Base-by-base conservation (phyloP, 1,140 invertebrate species). In the Aradophagus sp. region DNA sequence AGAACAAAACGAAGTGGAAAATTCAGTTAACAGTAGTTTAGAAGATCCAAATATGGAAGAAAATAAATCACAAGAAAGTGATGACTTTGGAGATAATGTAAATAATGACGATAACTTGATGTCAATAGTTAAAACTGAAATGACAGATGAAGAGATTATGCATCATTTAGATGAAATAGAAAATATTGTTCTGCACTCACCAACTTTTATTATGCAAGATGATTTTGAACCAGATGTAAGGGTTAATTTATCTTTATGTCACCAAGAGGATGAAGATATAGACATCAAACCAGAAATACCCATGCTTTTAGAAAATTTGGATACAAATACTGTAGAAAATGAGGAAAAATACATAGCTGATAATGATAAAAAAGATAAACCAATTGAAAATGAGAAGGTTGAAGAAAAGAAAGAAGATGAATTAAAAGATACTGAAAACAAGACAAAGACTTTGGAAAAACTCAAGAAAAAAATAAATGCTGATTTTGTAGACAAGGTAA, bases 81-180 rank as follows among this genome's bases (percentile, higher is more conserved):
- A 74, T 12, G 41, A 42, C 42, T 73, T 65, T 47, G 16, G 26
- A 12, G 16, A 73, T 14, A 2, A 59, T 27, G 55, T 47, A 3
- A 63, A 69, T 13, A 16, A 48, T 8, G 42, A 36, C 8, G 59
- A 74, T 15, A 61, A 69, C 31, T 48, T 53, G 11, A 14, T 13
- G 1, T 27, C 31, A 8, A 58, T 55, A 10, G 58, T 69, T 2
- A 73, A 73, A 62, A 62, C 42, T 3, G 73, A 80, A 36, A 59
- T 81, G 34, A 82, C 77, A 4, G 77, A 83, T 61, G 80, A 83
- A 73, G 81, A 83, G 20, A 75, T 83, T 13, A 76, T 84, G 75
- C 47, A 75, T 39, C 75, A 84, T 62, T 63, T 82, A 17, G 79
- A 83, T 68, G 78, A 81, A 26, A 79, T 84, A 14, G 82, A 84